Evolutionary conservation across 1,140 invertebrate species (phyloP), one percentile per base, ranked within the genome.

Genomic region (Lepidurus couesii): DNA sequence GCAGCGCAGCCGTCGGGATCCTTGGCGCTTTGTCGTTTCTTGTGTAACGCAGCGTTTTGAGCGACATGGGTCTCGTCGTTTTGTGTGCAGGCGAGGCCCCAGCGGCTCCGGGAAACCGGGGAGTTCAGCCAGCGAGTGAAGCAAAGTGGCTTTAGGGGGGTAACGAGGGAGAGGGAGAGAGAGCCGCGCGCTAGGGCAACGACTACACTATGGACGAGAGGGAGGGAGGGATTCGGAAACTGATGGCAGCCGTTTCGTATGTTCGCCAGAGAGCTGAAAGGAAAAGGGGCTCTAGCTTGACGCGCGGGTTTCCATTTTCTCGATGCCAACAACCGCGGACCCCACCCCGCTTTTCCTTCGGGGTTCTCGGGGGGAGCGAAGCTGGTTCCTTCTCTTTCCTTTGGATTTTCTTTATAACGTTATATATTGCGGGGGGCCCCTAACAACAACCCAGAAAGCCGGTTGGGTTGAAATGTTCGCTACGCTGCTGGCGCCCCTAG

Each of bases 11-110:
- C 53, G 13, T 21, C 53, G 53, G 53, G 53, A 21, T 16, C 21
- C 53, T 65, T 21, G 53, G 53, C 53, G 16, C 21, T 65, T 65
- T 65, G 53, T 65, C 53, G 53, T 65, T 21, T 65, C 53, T 65
- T 65, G 53, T 65, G n/a, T 65, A 65, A 65, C 53, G 9, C 53
- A 65, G 53, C 53, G 53, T 65, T 65, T 16, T 65, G 53, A 65
- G 53, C 53, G 53, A 65, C 53, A 65, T 65, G 53, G 53, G n/a
- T 65, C 53, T 65, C 53, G 53, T 65, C 53, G n/a, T 65, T 65
- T 34, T 9, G 9, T 65, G 53, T 65, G 3, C 53, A 65, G 53
- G 53, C 53, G n/a, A 65, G 53, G 53, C 53, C 53, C 53, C 53
- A 65, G 53, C 53, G 53, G 53, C 53, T 65, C 53, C 53, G 53